These are phyloP conservation scores for Grammomys surdaster DNA, from an alignment of 2,113 vertebrate species.

Conservation along the genomic window DNA sequence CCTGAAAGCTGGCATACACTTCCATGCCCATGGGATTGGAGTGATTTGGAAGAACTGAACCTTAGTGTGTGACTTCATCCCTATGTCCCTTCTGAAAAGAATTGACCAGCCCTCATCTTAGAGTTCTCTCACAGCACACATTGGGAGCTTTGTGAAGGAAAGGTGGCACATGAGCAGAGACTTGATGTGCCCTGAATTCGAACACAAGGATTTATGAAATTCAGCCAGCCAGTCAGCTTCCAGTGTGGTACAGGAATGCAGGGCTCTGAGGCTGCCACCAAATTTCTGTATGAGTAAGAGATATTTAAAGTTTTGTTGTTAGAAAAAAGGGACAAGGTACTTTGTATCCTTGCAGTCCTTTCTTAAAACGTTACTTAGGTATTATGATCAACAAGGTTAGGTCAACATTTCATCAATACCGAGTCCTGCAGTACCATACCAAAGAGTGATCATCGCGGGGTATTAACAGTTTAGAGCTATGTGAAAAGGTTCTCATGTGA, in stretches of 20 bases:
- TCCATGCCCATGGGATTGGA: background rate
- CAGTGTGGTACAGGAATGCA: background rate
- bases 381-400: background rate
- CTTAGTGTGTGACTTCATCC: background rate
- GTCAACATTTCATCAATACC: background rate
- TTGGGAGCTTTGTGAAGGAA: fast-evolving
- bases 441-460: background rate
- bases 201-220: background rate
- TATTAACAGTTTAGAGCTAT: constrained; percentile 19
- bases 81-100: background rate
- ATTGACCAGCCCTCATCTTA: background rate
- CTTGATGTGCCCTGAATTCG: background rate
- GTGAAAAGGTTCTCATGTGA: background rate
- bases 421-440: background rate
- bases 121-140: background rate
- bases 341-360: constrained; percentile 27
- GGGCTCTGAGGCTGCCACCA: background rate
- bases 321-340: constrained; percentile 58
- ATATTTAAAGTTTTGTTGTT: constrained; percentile 12
- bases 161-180: background rate
- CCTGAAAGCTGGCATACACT: background rate
- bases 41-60: background rate
- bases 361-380: constrained; percentile 5
- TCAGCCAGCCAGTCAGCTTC: background rate
- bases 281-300: constrained; percentile 1